Percentiles rank a stretch among this genome's conserved stretches.
Conservation (phyloP, 2,888 invertebrate genomes). For the Drosophila anceps region DNA sequence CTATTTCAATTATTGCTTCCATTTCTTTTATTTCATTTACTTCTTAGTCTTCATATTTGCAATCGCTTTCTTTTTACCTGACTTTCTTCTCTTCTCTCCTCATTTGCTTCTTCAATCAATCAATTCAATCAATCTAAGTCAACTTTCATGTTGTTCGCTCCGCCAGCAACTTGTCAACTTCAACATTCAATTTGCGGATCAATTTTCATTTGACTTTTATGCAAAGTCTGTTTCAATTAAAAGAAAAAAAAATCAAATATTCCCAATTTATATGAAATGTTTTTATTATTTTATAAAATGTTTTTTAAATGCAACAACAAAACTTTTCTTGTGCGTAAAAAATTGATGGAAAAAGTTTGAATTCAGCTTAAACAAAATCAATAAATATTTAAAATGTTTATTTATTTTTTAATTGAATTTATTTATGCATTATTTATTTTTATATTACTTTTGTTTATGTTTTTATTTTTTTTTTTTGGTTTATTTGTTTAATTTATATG, state of each 20-base stretch:
- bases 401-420: too few relatives aligned
- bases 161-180: neutral
- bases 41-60: too few relatives aligned
- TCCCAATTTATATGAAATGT: too few relatives aligned
- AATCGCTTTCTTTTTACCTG: neutral
- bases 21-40: neutral
- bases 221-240: neutral
- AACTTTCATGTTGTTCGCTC: neutral
- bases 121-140: neutral
- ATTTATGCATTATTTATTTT: too few relatives aligned
- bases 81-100: neutral
- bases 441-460: too few relatives aligned
- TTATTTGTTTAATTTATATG: neutral
- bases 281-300: too few relatives aligned
- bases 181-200: neutral
- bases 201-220: neutral
- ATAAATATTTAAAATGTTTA: too few relatives aligned
- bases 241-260: neutral
- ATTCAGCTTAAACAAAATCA: neutral
- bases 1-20: neutral
- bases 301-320: neutral
- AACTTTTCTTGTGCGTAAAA: neutral
- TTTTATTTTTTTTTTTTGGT: neutral
- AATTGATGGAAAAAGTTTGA: neutral
- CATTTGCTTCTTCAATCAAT: constrained; percentile 1